phyloP scores from a whole-genome alignment of 92 coral and sea anemone species.

The Ricordea florida region DNA sequence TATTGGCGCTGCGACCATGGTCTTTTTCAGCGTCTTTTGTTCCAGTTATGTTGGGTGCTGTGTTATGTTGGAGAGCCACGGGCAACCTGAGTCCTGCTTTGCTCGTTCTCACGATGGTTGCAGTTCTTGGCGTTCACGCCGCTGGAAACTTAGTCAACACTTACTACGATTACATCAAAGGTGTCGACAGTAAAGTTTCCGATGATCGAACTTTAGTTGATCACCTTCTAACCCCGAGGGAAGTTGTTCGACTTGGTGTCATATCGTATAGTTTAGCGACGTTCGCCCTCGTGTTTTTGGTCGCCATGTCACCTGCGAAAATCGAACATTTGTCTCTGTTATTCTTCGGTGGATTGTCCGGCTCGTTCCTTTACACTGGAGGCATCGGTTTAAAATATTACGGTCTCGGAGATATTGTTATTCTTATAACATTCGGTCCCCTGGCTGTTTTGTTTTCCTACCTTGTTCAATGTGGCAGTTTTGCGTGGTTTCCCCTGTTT shows the following conservation, averaged over 20 bases:
- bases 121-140: conserved; percentile 95
- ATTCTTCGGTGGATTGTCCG: conserved; percentile 97
- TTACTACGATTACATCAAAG: conserved; percentile 92
- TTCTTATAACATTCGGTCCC: conserved; percentile 94
- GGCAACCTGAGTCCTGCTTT: conserved; percentile 62
- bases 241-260: conserved; percentile 93
- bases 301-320: conserved; percentile 85
- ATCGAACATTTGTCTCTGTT: conserved; percentile 92
- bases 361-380: conserved; percentile 96
- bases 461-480: conserved; percentile 86
- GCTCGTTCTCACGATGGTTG: conserved; percentile 62
- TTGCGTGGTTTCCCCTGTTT: conserved; percentile 66
- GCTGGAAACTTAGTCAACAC: conserved; percentile 97
- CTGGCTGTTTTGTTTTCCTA: conserved; percentile 92
- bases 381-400: conserved; percentile 96
- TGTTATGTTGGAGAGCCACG: conserved; percentile 88
- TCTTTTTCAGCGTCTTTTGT: conserved; percentile 92
- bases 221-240: conserved; percentile 82
- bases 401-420: conserved; percentile 95
- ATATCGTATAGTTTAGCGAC: conserved; percentile 80
- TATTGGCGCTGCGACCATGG: conserved; percentile 96
- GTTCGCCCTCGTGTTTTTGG: conserved; percentile 73
- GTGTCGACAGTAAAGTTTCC: conserved; percentile 93
- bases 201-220: conserved; percentile 98
- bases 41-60: conserved; percentile 93